Base-by-base conservation (phyloP, 2,888 invertebrate genomes). In the Coelinius sp. region DNA sequence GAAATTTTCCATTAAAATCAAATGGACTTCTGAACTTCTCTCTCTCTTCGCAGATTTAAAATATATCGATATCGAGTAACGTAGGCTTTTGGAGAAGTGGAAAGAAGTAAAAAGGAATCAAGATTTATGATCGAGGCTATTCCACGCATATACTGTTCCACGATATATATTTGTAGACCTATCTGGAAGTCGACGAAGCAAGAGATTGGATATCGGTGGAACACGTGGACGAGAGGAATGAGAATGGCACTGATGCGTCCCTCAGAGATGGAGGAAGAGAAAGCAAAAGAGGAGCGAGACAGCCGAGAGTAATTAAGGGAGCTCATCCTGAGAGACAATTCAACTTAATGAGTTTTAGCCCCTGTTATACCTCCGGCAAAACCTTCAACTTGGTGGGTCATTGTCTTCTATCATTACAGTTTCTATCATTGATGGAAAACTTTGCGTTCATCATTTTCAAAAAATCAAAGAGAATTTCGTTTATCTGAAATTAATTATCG, bases 241-340 rank as follows among this genome's bases (percentile, higher is more conserved):
- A 69, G 70, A 73, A 69, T 62, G 66, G 65, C 66, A 53, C 46
- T 65, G 20, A 17, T 67, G 38, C 31, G 44, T 63, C 63, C 41
- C 41, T 41, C 38, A 46, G 53, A 14, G 44, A 27, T 22, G 44
- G 24, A 71, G 67, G n/a, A 49, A 17, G 49, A 20, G 31, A 56
- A 66, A 65, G 63, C 66, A 71, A 67, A 44, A 53, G 71, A 59
- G 71, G 77, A 76, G 78, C 77, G 74, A 41, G 14, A 35, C 38
- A 14, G 63, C 22, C 22, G 25, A 78, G 78, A 84, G 85, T 86
- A 85, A 87, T 87, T 86, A 87, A 87, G 85, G 84, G 81, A 85
- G 84, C 85, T 86, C 85, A 85, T 86, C 84, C 83, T 82, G 79
- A 79, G 82, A 84, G 86, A 87, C 87, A 85, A 87, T 87, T 86